phyloP scores from a whole-genome alignment of 2,113 vertebrate genomes.

The Chaetodon trifascialis region DNA sequence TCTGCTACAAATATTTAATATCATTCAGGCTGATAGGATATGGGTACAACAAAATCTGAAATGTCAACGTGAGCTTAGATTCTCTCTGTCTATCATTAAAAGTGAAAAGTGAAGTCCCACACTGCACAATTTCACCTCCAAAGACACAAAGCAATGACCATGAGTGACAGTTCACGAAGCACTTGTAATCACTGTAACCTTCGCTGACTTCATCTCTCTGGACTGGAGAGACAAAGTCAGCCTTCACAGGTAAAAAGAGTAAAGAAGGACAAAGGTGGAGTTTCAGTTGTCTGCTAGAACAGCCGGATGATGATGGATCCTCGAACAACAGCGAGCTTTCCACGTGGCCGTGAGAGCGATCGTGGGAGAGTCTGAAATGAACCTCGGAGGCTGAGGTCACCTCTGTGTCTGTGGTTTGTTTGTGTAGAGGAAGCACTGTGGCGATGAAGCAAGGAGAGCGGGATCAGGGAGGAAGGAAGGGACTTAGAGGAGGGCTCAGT shows the following conservation, averaged over 20 bases:
- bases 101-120: not conserved
- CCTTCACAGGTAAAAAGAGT: not conserved
- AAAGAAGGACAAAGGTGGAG: not conserved
- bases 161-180: not conserved
- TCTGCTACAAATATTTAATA: conserved; percentile 2
- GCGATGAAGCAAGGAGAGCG: conserved; percentile 66
- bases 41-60: conserved; percentile 29
- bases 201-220: not conserved
- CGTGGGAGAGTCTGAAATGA: conserved; percentile 46
- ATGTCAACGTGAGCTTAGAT: conserved; percentile 16
- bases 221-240: not conserved
- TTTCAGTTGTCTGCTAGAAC: not conserved
- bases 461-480: conserved; percentile 78
- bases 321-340: not conserved
- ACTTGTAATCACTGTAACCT: conserved; percentile 4
- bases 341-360: conserved; percentile 9
- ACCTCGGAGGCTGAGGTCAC: conserved; percentile 65
- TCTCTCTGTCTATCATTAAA: not conserved
- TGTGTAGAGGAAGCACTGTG: conserved; percentile 69
- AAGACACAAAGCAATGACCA: not conserved
- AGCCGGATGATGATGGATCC: conserved; percentile 1
- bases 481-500: conserved; percentile 76
- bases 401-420: conserved; percentile 69
- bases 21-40: conserved; percentile 10
- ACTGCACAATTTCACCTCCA: conserved; percentile 10